phyloP scores from a whole-genome alignment of 2,113 vertebrate genomes.

The Myiozetetes cayanensis region DNA sequence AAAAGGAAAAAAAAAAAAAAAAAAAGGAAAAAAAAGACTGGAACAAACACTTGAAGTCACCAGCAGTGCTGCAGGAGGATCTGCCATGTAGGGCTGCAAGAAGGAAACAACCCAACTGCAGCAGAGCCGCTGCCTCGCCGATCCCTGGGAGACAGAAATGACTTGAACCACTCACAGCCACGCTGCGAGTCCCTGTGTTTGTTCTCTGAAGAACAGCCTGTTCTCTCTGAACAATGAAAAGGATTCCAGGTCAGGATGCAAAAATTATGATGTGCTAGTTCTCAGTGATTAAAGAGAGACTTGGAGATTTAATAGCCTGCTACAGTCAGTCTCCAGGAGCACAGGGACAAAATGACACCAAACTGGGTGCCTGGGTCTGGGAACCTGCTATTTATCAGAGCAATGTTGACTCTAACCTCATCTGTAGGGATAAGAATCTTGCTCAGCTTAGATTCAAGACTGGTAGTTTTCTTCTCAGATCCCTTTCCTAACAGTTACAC shows the following conservation, averaged over 20 bases:
- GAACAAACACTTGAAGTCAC: not conserved
- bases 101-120: not conserved
- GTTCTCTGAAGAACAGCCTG: constrained; percentile 54
- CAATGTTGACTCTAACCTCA: not conserved
- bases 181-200: not conserved
- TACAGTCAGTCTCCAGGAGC: not conserved
- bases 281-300: constrained; percentile 49
- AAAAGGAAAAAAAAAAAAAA: rapidly evolving
- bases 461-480: not conserved
- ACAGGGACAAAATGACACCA: not conserved
- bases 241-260: constrained; percentile 58
- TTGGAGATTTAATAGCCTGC: constrained; percentile 37
- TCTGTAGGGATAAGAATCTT: not conserved
- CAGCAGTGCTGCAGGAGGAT: not conserved
- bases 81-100: not conserved
- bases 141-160: constrained; percentile 31
- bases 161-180: constrained; percentile 30
- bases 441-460: not conserved
- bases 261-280: constrained; percentile 58
- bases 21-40: not conserved
- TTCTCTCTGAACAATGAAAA: constrained; percentile 58
- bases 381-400: not conserved
- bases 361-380: not conserved
- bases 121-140: not conserved
- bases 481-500: not conserved